Conservation (phyloP, 1,140 invertebrate genomes). For the Pseudomyrmex concolor region DNA sequence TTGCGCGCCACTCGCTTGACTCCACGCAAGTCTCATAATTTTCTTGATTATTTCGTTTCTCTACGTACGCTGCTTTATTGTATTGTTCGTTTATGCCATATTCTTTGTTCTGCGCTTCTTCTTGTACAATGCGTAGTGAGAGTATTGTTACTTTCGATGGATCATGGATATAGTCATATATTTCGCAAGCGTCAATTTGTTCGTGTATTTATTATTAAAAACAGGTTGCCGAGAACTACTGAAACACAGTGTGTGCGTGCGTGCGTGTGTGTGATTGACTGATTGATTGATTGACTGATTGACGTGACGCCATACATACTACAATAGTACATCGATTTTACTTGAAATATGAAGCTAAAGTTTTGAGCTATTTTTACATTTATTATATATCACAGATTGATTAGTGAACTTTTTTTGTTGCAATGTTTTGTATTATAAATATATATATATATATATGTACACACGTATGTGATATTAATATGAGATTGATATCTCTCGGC, state of each 20-base stretch:
- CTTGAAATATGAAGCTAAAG: too few species aligned
- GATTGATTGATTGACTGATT: too few species aligned
- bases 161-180: not conserved
- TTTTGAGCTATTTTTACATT: not conserved
- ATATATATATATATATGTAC: too few species aligned
- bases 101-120: conserved; percentile 8
- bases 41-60: not conserved
- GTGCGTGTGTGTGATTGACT: too few species aligned
- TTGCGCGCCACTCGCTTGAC: not conserved
- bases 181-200: conserved; percentile 24
- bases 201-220: conserved; percentile 21
- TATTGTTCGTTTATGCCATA: conserved; percentile 3
- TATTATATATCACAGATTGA: not conserved
- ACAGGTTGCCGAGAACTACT: conserved; percentile 30
- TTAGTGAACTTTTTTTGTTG: not conserved
- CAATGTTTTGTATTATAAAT: not conserved
- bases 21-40: conserved; percentile 2
- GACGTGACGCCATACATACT: too few species aligned
- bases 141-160: not conserved
- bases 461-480: too few species aligned
- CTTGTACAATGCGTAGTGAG: not conserved
- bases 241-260: not conserved
- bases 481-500: conserved; percentile 16
- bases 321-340: too few species aligned
- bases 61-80: conserved; percentile 4